Percentiles rank a stretch among this genome's conserved stretches.
phyloP scores from a whole-genome alignment of 2,888 invertebrate species.

The Criorhina ranunculi region DNA sequence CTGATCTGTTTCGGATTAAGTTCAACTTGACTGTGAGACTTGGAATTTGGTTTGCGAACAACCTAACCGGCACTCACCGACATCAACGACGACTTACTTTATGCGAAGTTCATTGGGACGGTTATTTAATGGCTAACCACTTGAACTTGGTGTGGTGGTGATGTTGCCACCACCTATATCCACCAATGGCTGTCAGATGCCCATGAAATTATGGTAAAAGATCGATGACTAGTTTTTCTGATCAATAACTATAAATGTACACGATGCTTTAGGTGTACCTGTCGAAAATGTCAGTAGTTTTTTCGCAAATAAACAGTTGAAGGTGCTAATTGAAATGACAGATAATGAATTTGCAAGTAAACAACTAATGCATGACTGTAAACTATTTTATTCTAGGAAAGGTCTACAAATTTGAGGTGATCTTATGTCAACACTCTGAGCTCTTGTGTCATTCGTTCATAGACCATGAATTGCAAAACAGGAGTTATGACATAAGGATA shows the following conservation, averaged over 20 bases:
- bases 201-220: conserved; percentile 18
- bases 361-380: neutral
- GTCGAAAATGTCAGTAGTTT: conserved; percentile 11
- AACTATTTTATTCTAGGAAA: neutral
- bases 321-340: conserved; percentile 41
- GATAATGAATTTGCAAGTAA: conserved; percentile 40
- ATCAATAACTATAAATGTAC: conserved; percentile 28
- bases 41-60: conserved; percentile 4
- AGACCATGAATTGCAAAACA: neutral
- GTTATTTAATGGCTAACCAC: conserved; percentile 52
- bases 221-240: conserved; percentile 20
- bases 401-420: no score
- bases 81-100: conserved; percentile 16
- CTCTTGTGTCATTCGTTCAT: neutral
- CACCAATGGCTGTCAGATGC: neutral
- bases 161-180: conserved; percentile 4
- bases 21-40: conserved; percentile 57
- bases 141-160: conserved; percentile 71
- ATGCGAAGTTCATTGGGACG: conserved; percentile 59
- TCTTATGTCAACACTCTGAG: neutral
- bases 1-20: conserved; percentile 59
- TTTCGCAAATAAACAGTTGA: neutral
- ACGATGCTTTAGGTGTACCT: neutral
- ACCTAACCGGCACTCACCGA: conserved; percentile 33
- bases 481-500: neutral